Conservation (phyloP, 2,113 vertebrate genomes). For the Osmerus eperlanus region DNA sequence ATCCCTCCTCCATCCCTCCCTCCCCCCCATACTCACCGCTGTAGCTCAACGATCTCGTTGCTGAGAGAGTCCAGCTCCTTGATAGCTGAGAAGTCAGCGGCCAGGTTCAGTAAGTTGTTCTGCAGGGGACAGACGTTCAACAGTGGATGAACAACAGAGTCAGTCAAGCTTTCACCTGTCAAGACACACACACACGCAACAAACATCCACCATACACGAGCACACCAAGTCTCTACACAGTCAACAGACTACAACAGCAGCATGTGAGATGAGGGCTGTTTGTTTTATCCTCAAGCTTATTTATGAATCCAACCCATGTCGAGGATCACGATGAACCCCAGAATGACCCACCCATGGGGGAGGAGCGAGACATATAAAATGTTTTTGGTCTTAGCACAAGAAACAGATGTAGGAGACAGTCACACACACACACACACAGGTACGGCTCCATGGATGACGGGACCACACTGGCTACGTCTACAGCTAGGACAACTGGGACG, state of each 20-base stretch:
- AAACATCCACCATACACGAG: neutral
- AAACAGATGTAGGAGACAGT: too few species aligned
- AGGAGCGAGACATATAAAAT: too few species aligned
- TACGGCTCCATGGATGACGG: too few species aligned
- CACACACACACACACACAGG: too few species aligned
- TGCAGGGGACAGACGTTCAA: neutral
- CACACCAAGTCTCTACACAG: neutral
- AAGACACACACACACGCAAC: neutral
- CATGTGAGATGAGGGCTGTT: neutral
- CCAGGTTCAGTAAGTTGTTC: constrained; percentile 79
- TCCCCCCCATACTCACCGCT: constrained; percentile 76
- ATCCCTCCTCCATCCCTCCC: neutral
- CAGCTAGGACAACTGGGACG: too few species aligned
- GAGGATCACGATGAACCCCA: too few species aligned
- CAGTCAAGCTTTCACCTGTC: neutral
- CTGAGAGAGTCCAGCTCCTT: constrained; percentile 96
- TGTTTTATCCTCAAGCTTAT: too few species aligned
- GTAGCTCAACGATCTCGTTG: constrained; percentile 96
- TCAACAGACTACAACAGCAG: neutral
- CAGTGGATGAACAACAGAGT: neutral
- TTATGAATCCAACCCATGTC: too few species aligned
- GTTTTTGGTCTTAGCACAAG: too few species aligned
- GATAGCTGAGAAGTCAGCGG: constrained; percentile 97
- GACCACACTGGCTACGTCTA: too few species aligned
- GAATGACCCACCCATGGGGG: too few species aligned